phyloP scores from a whole-genome alignment of 2,797 vertebrate species.

The Nasua narica region DNA sequence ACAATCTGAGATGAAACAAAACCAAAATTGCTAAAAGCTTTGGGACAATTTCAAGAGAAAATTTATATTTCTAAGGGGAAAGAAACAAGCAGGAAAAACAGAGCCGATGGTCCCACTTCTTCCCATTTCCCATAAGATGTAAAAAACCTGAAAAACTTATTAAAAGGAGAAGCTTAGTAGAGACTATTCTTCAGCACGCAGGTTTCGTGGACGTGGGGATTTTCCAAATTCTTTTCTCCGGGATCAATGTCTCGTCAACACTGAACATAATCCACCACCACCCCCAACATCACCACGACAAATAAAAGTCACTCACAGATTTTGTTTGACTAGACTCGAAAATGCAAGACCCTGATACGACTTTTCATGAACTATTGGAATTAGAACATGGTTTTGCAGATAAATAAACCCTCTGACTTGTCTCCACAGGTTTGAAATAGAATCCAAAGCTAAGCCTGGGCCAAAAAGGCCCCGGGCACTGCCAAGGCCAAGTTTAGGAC shows the following conservation, averaged over 20 bases:
- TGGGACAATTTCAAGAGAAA: not conserved
- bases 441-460: not conserved
- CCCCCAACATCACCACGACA: rapidly evolving
- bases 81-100: not conserved
- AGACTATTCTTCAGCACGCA: not conserved
- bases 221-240: not conserved
- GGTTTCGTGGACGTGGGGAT: not conserved
- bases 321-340: not conserved
- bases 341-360: not conserved
- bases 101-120: not conserved
- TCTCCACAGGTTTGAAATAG: not conserved
- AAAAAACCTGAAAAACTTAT: not conserved
- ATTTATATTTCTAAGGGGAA: not conserved
- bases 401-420: not conserved
- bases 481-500: not conserved
- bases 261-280: rapidly evolving
- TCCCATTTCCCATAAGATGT: not conserved
- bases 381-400: not conserved
- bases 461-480: rapidly evolving
- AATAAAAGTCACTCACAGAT: not conserved
- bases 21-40: not conserved
- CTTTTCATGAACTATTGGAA: not conserved
- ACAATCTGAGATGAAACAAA: not conserved
- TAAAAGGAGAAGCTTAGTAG: not conserved
- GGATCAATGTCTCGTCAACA: not conserved